Conservation (phyloP, 2,888 invertebrate genomes). For the Melanophora roralis region DNA sequence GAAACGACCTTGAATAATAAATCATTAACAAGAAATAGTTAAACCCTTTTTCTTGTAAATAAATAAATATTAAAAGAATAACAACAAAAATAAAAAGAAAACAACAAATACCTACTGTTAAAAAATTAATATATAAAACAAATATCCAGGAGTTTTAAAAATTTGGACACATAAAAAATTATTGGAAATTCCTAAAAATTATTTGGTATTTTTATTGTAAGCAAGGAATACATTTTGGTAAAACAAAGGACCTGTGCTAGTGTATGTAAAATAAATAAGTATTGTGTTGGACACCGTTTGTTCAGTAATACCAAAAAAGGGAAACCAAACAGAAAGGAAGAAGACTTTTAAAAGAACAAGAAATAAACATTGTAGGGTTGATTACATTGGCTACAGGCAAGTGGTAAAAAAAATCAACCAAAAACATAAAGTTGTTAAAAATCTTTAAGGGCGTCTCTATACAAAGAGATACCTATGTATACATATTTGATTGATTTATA, state of each 20-base stretch:
- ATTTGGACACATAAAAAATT: neutral
- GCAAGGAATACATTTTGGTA: conserved; percentile 9
- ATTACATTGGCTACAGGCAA: conserved; percentile 21
- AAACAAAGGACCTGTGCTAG: conserved; percentile 12
- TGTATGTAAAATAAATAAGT: neutral
- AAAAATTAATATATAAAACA: neutral
- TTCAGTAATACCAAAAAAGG: neutral
- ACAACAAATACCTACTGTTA: neutral
- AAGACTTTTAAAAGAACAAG: conserved; percentile 7
- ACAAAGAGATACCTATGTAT: neutral
- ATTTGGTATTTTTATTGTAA: neutral
- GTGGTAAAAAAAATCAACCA: conserved; percentile 16
- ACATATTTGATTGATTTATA: neutral
- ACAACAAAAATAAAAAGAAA: conserved; percentile 5
- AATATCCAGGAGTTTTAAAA: neutral
- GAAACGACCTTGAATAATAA: conserved; percentile 58
- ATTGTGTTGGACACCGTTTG: neutral
- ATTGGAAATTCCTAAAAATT: neutral
- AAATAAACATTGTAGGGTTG: conserved; percentile 36
- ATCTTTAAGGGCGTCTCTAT: conserved; percentile 33
- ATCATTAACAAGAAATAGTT: conserved; percentile 44
- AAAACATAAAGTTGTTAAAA: neutral
- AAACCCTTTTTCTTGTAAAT: conserved; percentile 12
- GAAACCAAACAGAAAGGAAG: neutral
- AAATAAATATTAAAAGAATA: conserved; percentile 5